Conservation (phyloP, 2,113 vertebrate genomes). For the Aphyosemion australe region DNA sequence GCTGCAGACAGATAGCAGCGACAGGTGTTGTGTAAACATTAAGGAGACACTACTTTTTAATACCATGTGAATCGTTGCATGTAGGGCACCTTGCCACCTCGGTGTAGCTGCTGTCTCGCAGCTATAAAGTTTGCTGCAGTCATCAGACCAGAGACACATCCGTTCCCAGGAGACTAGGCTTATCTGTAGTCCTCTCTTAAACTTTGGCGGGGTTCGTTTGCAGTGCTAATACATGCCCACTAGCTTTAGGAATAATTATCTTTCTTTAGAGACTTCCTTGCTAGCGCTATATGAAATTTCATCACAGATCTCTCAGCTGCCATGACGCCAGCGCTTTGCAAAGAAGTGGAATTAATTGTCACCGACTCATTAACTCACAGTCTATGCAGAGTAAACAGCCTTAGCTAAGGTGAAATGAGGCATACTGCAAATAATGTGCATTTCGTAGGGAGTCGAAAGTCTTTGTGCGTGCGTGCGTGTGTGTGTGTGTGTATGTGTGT, state of each 20-base stretch:
- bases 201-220: constrained; percentile 7
- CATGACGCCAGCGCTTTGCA: constrained; percentile 40
- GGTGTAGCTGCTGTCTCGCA: constrained; percentile 8
- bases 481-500: too few species aligned
- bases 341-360: constrained; percentile 61
- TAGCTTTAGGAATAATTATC: not conserved
- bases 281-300: constrained; percentile 19
- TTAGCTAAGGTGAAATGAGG: constrained; percentile 62
- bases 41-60: constrained; percentile 8
- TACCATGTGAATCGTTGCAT: constrained; percentile 21
- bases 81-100: constrained; percentile 28
- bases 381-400: constrained; percentile 55
- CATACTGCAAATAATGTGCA: constrained; percentile 54
- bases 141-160: constrained; percentile 4
- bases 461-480: constrained; percentile 19
- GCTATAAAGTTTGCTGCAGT: constrained; percentile 24
- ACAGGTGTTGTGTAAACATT: constrained; percentile 14
- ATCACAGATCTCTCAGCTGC: constrained; percentile 26
- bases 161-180: constrained; percentile 14
- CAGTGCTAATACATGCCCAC: not conserved
- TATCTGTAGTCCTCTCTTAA: constrained; percentile 10
- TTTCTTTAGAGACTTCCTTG: not conserved
- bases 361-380: constrained; percentile 61
- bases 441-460: constrained; percentile 26
- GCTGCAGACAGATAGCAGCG: constrained; percentile 25